Evolutionary conservation across 1,140 invertebrate genomes (phyloP).

Genomic region (Diorhabda elongata): DNA sequence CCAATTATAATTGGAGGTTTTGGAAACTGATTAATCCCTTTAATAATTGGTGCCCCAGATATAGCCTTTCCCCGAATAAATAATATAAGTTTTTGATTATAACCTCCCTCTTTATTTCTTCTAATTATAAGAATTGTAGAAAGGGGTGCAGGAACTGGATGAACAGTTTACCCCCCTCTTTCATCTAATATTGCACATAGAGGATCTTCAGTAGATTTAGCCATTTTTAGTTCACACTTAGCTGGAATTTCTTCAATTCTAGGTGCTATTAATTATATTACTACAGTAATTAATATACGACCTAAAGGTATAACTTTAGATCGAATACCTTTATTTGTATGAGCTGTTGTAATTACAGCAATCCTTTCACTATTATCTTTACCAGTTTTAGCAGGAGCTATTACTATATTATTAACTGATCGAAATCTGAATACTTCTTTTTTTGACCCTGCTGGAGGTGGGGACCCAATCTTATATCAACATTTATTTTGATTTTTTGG

Average conservation of each 20-base stretch:
- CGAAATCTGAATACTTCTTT: conserved; percentile 68
- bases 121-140: conserved; percentile 56
- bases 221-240: conserved; percentile 65
- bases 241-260: conserved; percentile 65
- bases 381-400: conserved; percentile 67
- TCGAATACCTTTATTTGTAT: conserved; percentile 58
- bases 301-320: conserved; percentile 49
- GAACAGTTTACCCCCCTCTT: conserved; percentile 67
- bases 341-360: conserved; percentile 65
- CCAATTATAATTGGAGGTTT: conserved; percentile 74
- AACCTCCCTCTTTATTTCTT: conserved; percentile 59
- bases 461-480: conserved; percentile 69
- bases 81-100: conserved; percentile 73
- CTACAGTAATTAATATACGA: conserved; percentile 58
- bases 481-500: conserved; percentile 79
- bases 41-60: conserved; percentile 68
- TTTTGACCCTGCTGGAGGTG: conserved; percentile 63
- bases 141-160: conserved; percentile 60
- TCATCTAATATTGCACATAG: conserved; percentile 54
- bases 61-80: conserved; percentile 74
- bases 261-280: conserved; percentile 63
- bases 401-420: conserved; percentile 68
- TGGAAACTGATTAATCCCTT: conserved; percentile 71
- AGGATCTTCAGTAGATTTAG: conserved; percentile 60
- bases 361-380: conserved; percentile 61